Conservation (phyloP, 2,113 vertebrate genomes). For the Dicaeum eximium region DNA sequence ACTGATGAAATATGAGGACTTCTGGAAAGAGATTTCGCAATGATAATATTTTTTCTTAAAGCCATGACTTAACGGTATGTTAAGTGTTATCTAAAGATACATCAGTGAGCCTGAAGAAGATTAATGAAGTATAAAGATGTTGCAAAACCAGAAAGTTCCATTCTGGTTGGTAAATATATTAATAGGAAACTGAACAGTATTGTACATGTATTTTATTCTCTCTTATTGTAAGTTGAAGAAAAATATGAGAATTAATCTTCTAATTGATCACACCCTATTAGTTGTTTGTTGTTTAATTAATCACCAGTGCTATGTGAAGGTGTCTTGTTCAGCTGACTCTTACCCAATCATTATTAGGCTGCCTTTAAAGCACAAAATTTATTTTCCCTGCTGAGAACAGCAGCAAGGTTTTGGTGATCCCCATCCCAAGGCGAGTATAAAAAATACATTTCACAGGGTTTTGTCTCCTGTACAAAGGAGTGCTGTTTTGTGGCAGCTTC, state of each 20-base stretch:
- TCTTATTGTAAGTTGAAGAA: background rate
- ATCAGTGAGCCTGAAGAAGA: background rate
- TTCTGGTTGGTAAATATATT: background rate
- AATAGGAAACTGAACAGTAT: background rate
- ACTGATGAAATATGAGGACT: slow-evolving; percentile 17
- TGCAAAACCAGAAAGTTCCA: background rate
- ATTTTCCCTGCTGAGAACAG: background rate
- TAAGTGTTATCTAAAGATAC: background rate
- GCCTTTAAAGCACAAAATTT: background rate
- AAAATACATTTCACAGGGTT: background rate
- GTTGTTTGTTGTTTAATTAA: background rate
- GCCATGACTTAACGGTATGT: background rate
- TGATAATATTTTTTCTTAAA: background rate
- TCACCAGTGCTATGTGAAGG: background rate
- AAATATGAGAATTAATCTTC: background rate
- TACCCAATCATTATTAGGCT: background rate
- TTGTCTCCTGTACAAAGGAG: background rate
- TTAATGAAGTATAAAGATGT: background rate
- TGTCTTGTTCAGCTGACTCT: background rate
- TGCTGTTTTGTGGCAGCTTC: background rate
- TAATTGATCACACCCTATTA: background rate
- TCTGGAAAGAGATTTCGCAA: slow-evolving; percentile 11
- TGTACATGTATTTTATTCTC: background rate
- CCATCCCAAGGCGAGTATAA: background rate
- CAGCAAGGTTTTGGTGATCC: background rate